phyloP scores from a whole-genome alignment of 2,797 vertebrate genomes.

The Pipistrellus pygmaeus region DNA sequence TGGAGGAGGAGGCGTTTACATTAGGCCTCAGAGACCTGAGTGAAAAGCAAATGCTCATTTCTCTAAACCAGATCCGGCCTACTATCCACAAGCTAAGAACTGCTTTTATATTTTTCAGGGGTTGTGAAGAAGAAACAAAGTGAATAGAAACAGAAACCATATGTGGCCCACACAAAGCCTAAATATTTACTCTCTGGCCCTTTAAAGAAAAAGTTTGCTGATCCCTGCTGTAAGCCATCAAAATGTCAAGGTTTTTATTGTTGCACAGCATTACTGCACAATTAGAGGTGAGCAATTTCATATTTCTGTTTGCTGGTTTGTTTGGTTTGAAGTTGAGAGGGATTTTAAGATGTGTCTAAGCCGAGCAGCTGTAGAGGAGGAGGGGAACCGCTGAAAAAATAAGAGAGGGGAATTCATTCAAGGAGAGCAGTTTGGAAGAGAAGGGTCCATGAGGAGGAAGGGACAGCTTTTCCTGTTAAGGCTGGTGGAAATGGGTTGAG shows the following conservation, averaged over 20 bases:
- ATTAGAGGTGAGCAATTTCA: neutral
- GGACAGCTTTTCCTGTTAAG: neutral
- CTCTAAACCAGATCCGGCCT: neutral
- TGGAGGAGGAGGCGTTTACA: too few relatives aligned
- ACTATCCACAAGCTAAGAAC: neutral
- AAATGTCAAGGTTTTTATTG: neutral
- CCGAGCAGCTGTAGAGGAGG: neutral
- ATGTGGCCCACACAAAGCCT: neutral
- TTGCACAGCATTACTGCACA: neutral
- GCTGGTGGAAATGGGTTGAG: neutral
- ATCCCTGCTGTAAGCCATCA: neutral
- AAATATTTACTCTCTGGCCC: constrained; percentile 10
- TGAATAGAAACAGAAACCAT: neutral
- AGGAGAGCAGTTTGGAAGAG: neutral
- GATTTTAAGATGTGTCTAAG: constrained; percentile 26
- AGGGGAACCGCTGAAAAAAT: neutral
- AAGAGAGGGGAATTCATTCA: neutral
- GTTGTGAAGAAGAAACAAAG: constrained; percentile 19
- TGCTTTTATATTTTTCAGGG: constrained; percentile 8
- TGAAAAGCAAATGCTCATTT: neutral
- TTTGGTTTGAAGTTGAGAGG: constrained; percentile 1
- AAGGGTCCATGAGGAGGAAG: neutral
- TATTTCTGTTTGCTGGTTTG: constrained; percentile 19
- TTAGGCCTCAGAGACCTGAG: neutral
- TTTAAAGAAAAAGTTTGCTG: constrained; percentile 10